Base-by-base conservation (phyloP, 2,113 vertebrate species). In the Oncorhynchus nerka region DNA sequence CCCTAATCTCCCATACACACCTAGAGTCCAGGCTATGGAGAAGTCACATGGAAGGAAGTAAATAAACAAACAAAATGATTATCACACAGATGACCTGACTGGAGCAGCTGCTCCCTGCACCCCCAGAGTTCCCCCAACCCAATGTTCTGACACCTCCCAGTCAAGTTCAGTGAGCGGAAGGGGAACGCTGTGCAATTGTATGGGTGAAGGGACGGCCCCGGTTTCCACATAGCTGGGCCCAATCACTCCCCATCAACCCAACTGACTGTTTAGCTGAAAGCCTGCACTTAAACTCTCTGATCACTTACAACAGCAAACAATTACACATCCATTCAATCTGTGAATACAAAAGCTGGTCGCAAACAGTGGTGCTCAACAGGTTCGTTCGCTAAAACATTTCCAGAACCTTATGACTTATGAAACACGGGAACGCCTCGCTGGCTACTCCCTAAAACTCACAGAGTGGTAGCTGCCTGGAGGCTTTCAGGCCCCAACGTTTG, bases 311-410 rank as follows among this genome's bases (percentile, higher is more conserved):
- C 83, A 79, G 77, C 79, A 74, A 79, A 79, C 85, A 87, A 88
- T 90, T 92, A 88, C 4, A 75, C 68, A 83, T 76, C 80, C 85
- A 88, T 90, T 91, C 82, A 83, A 87, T 65, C 71, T 76, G 79
- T 22, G 81, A 82, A 87, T 82, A 73, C 83, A 85, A 87, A 87
- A 72, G 30, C 32, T 68, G 19, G 75, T 79, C 11, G 39, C 39
- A 45, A 45, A 45, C 39, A 45, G 39, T 11, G 65, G 72, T 80
- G 75, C 68, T 71, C 68, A 26, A 59, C 61, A 75, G 73, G 79
- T 79, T 81, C 64, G 78, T 84, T 85, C 71, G 55, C 22, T 13
- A 85, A 77, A 84, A 79, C 75, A 80, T 68, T 39, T 57, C 39
- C 28, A 76, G 70, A 71, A 75, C 28, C 26, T 15, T 3, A 12